Conservation (phyloP, 1,140 invertebrate species). For the Lasioglossum baleicum region DNA sequence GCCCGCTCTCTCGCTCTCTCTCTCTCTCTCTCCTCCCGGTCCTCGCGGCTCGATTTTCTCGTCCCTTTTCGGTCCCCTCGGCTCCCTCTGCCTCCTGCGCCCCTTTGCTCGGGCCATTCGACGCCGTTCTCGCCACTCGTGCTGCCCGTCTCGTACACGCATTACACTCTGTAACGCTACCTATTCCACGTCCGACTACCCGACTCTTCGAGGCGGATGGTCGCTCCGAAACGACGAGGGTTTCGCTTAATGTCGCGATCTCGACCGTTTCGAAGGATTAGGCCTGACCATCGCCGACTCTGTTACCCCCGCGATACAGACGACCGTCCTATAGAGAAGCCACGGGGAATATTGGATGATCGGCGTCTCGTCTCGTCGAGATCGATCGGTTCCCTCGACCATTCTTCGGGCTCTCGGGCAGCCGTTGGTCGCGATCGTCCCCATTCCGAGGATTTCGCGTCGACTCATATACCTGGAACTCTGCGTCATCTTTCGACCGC, state of each 20-base stretch:
- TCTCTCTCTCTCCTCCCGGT: slow-evolving; percentile 6
- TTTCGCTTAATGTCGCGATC: slow-evolving; percentile 60
- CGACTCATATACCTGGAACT: slow-evolving; percentile 37
- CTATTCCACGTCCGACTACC: slow-evolving; percentile 55
- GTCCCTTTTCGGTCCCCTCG: slow-evolving; percentile 21
- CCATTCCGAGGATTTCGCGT: slow-evolving; percentile 20
- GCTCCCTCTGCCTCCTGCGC: slow-evolving; percentile 23
- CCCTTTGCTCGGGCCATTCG: background rate
- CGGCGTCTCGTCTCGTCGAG: no score
- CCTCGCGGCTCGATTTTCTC: slow-evolving; percentile 27
- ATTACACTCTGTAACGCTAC: slow-evolving; percentile 49
- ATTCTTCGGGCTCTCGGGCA: background rate
- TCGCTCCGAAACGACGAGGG: slow-evolving; percentile 42
- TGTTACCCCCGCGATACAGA: background rate
- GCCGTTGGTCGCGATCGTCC: slow-evolving; percentile 1
- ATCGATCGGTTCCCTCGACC: no score
- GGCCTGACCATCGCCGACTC: slow-evolving; percentile 36
- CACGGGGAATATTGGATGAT: no score
- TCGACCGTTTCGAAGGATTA: slow-evolving; percentile 57
- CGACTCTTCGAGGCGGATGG: slow-evolving; percentile 33
- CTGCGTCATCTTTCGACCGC: slow-evolving; percentile 47
- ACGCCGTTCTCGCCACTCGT: background rate
- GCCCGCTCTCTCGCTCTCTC: slow-evolving; percentile 4
- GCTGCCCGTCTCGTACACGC: slow-evolving; percentile 35
- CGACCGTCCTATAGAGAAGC: no score